These are phyloP conservation scores for Leuciscus waleckii DNA, from an alignment of 2,797 vertebrate genomes.

Conservation along the genomic window DNA sequence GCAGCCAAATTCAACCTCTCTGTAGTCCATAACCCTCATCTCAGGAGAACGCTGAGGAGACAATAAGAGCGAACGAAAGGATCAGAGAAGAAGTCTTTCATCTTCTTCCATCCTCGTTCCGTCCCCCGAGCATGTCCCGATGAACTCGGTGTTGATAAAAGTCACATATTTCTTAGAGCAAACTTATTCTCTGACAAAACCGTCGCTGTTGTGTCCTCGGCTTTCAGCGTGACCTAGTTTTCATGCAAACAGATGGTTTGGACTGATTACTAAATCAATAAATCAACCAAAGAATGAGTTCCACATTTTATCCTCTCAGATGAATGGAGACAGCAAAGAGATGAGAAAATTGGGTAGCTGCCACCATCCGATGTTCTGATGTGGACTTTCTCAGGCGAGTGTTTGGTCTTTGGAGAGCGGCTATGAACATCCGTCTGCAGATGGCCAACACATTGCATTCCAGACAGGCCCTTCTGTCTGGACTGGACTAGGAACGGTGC, in stretches of 20 bases:
- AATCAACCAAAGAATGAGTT: constrained; percentile 36
- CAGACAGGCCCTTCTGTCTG: constrained; percentile 72
- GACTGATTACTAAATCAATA: constrained; percentile 40
- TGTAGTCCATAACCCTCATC: constrained; percentile 74
- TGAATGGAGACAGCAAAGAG: neutral
- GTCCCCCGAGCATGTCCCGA: constrained; percentile 7
- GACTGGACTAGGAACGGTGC: constrained; percentile 54
- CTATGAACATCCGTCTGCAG: constrained; percentile 72
- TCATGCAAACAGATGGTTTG: neutral
- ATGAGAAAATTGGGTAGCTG: constrained; percentile 34
- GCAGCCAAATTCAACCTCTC: constrained; percentile 72
- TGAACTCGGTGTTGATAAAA: constrained; percentile 25
- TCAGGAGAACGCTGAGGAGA: constrained; percentile 66
- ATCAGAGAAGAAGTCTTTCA: constrained; percentile 57
- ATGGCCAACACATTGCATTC: constrained; percentile 80
- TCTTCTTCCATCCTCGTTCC: constrained; percentile 44
- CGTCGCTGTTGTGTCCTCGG: neutral
- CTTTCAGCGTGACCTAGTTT: constrained; percentile 12
- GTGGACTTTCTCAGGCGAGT: constrained; percentile 72
- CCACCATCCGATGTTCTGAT: constrained; percentile 34
- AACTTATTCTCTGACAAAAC: constrained; percentile 3
- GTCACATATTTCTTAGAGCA: constrained; percentile 27
- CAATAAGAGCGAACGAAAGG: constrained; percentile 60
- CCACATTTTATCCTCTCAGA: neutral
- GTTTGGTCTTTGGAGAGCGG: constrained; percentile 79